Percentiles rank a stretch among this genome's conserved stretches.
phyloP scores from a whole-genome alignment of 2,888 invertebrate species.

The Dryococelus australis region DNA sequence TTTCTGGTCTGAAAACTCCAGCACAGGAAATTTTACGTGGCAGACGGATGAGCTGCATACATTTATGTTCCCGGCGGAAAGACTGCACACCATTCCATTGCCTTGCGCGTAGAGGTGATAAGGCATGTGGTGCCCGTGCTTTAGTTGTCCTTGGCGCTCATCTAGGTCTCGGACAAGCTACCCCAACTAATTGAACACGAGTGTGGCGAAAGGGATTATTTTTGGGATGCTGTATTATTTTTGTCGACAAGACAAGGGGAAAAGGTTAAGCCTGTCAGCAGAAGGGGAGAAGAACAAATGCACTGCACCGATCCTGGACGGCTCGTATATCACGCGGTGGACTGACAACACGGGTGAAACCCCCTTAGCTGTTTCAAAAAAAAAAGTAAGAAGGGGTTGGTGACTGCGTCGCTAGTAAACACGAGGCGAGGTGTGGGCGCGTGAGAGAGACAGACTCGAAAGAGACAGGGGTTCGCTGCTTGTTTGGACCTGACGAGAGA shows the following conservation, averaged over 20 bases:
- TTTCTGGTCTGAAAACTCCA: too few relatives aligned
- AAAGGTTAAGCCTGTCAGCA: neutral
- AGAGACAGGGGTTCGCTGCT: neutral
- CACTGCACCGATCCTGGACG: neutral
- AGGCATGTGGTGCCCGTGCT: too few relatives aligned
- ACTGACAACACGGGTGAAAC: neutral
- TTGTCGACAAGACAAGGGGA: neutral
- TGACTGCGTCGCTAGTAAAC: neutral
- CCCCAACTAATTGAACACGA: neutral
- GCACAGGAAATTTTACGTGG: too few relatives aligned
- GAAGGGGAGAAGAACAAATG: neutral
- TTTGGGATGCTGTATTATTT: neutral
- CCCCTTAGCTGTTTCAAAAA: neutral
- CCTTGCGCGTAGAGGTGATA: too few relatives aligned
- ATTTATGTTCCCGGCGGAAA: too few relatives aligned
- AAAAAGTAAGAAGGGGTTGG: too few relatives aligned
- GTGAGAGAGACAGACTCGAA: neutral
- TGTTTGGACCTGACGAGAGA: neutral
- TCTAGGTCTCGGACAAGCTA: too few relatives aligned
- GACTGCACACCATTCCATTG: too few relatives aligned
- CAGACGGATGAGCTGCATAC: too few relatives aligned
- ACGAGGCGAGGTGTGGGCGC: neutral
- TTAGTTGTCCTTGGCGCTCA: too few relatives aligned
- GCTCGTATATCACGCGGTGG: neutral
- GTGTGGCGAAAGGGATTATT: neutral